Evolutionary conservation across 2,113 vertebrate species (phyloP), one percentile per base, ranked within the genome.

Genomic region (Chionis minor): DNA sequence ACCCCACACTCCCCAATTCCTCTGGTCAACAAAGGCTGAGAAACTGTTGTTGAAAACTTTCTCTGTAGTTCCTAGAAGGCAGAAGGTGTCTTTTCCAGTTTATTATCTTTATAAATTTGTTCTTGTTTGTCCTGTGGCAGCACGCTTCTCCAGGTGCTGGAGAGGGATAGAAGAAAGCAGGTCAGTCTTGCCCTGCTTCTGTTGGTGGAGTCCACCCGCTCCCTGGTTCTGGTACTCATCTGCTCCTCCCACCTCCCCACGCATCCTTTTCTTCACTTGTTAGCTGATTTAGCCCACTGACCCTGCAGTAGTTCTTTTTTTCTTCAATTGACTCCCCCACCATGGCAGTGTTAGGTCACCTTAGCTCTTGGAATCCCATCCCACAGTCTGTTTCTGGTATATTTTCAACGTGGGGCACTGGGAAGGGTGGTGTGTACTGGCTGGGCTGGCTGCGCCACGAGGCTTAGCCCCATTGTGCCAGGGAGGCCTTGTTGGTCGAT

Each of bases 1-100:
- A 27, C 12, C 5, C 13, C 44, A 8, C 10, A 1, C 40, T 56
- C 59, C 28, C 13, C 38, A 3, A 0, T 79, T 90, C n/a, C 28
- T 85, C 59, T 77, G 33, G 23, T 14, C 49, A 42, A 47, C 7
- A 2, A 61, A 84, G 10, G 30, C 2, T 65, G 49, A 78, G 49
- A 61, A 81, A 47, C 18, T 77, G n/a, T 24, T 80, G 20, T 51
- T 78, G 65, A 54, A 70, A 73, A 44, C 30, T 61, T 89, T 12
- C 17, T 58, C 35, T 2, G 0, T 44, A 75, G 26, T 52, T 58
- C 28, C 32, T 73, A 32, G 81, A 66, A 84, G 12, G 23, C 19
- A 59, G 49, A 84, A 65, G 13, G 44, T 74, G 78, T 14, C 35
- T 78, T 69, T 92, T 69, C 14, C 14, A 45, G 23, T 71, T 89